phyloP scores from a whole-genome alignment of 2,888 invertebrate genomes.

The Drosophila villosipedis region DNA sequence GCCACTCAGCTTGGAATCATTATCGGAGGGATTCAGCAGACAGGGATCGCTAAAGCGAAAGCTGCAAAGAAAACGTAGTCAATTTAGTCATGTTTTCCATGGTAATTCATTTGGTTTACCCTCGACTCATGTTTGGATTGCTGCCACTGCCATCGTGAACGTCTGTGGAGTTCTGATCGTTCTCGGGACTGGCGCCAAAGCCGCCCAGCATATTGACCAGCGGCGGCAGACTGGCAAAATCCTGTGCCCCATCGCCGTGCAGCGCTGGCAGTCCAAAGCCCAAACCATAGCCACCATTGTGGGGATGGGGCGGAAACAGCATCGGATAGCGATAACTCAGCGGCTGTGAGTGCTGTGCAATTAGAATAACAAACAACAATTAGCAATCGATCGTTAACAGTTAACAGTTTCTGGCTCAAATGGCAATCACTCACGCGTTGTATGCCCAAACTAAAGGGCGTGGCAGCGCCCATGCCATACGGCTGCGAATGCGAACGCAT shows the following conservation, averaged over 20 bases:
- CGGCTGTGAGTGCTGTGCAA: constrained; percentile 71
- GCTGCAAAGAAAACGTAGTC: constrained; percentile 44
- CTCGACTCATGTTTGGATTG: constrained; percentile 83
- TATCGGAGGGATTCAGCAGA: constrained; percentile 84
- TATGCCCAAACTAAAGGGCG: constrained; percentile 83
- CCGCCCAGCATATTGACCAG: constrained; percentile 86
- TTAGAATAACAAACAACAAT: constrained; percentile 28
- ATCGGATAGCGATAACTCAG: constrained; percentile 81
- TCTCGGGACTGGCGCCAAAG: constrained; percentile 73
- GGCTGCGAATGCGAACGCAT: constrained; percentile 72
- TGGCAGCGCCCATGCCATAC: constrained; percentile 60
- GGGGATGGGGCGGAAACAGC: constrained; percentile 72
- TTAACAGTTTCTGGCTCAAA: constrained; percentile 27
- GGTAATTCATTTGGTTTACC: constrained; percentile 57
- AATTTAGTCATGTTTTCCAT: neutral
- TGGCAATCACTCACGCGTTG: constrained; percentile 80
- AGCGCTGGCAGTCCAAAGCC: constrained; percentile 64
- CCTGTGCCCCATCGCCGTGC: constrained; percentile 83
- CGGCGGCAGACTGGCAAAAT: constrained; percentile 90
- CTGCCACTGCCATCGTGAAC: constrained; percentile 83
- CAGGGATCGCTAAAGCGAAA: constrained; percentile 85
- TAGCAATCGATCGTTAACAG: constrained; percentile 15
- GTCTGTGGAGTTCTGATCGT: constrained; percentile 83
- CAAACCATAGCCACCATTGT: constrained; percentile 49
- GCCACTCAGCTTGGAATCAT: constrained; percentile 84